Evolutionary conservation across 2,113 vertebrate genomes (phyloP).

Genomic region (Sander lucioperca): DNA sequence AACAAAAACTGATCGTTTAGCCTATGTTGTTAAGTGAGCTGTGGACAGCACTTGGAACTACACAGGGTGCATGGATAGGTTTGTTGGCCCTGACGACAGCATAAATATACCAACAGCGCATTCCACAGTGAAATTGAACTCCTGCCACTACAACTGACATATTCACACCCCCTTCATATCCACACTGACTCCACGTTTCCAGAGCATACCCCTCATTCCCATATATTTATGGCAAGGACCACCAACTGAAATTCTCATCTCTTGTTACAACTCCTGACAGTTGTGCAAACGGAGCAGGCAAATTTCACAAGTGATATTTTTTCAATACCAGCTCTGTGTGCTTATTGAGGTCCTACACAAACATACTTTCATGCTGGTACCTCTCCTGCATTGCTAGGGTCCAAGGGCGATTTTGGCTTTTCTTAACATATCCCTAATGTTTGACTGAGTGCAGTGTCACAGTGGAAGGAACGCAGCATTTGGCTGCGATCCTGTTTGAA

Average conservation of each 20-base stretch:
- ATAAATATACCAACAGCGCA: conserved; percentile 70
- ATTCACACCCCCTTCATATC: conserved; percentile 44
- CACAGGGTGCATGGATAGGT: conserved; percentile 10
- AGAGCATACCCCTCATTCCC: conserved; percentile 42
- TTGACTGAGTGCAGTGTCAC: conserved; percentile 36
- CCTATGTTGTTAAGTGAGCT: conserved; percentile 3
- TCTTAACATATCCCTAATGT: conserved; percentile 29
- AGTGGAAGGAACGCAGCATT: conserved; percentile 32
- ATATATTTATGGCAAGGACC: conserved; percentile 52
- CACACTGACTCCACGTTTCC: conserved; percentile 39
- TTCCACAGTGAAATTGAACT: conserved; percentile 67
- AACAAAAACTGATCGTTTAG: conserved; percentile 6
- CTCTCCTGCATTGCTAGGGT: conserved; percentile 15
- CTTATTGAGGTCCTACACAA: conserved; percentile 61
- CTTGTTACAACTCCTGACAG: conserved; percentile 54
- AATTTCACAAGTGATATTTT: conserved; percentile 54
- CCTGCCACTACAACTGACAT: conserved; percentile 37
- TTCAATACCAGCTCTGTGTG: conserved; percentile 59
- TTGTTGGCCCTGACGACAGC: conserved; percentile 40
- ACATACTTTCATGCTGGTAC: conserved; percentile 32
- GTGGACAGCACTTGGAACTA: conserved; percentile 44
- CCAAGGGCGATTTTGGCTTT: conserved; percentile 24
- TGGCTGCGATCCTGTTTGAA: conserved; percentile 17
- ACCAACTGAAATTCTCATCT: conserved; percentile 58
- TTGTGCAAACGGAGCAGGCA: conserved; percentile 45